phyloP scores from a whole-genome alignment of 2,113 vertebrate genomes.

The Apteryx mantelli region DNA sequence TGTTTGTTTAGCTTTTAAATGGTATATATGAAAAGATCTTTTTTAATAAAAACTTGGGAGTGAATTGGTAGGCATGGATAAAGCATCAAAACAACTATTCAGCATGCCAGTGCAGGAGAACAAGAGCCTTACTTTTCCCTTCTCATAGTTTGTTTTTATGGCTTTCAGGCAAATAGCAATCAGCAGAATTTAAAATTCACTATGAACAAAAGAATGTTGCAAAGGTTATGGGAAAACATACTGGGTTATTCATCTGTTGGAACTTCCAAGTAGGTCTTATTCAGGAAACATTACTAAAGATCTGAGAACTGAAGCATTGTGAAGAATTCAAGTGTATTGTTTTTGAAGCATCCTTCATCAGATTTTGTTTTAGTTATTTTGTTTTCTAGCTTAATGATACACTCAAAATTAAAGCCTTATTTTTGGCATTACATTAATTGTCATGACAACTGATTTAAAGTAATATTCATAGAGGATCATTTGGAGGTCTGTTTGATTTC shows the following conservation, averaged over 20 bases:
- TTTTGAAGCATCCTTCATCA: not conserved
- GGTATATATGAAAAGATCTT: not conserved
- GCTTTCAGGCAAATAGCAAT: not conserved
- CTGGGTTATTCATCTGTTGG: not conserved
- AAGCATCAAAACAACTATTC: not conserved
- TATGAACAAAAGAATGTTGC: not conserved
- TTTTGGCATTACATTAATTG: not conserved
- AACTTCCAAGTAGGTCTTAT: not conserved
- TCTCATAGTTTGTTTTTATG: not conserved
- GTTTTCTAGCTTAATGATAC: not conserved
- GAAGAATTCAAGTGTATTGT: not conserved
- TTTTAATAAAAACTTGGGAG: not conserved
- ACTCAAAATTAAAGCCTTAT: not conserved
- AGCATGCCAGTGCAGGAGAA: not conserved
- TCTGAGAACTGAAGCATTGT: not conserved
- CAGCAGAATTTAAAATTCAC: not conserved
- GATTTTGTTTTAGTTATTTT: not conserved
- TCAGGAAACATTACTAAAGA: not conserved
- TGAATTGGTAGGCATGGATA: not conserved
- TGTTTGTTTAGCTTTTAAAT: not conserved
- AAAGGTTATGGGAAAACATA: not conserved
- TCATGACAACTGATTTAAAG: not conserved
- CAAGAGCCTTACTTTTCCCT: not conserved
- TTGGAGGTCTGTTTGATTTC: not conserved
- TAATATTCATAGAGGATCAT: not conserved